Evolutionary conservation across 2,888 invertebrate species (phyloP).

Genomic region (Yponomeuta plumbellus): DNA sequence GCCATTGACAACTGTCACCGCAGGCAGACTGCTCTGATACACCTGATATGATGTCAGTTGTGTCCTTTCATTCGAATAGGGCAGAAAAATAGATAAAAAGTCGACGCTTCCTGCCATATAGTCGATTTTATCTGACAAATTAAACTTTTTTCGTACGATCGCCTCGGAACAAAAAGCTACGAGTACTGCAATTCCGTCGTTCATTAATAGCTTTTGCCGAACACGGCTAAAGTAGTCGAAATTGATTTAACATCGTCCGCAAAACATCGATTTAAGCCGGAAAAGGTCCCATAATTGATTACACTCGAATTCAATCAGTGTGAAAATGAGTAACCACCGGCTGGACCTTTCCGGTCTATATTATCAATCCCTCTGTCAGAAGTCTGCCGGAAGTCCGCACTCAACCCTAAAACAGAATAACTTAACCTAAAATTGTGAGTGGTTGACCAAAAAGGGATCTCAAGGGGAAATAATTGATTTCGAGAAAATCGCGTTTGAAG

Average conservation of each 20-base stretch:
- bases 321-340: conserved; percentile 50
- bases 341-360: conserved; percentile 65
- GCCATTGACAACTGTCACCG: too few relatives aligned
- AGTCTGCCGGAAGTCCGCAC: conserved; percentile 48
- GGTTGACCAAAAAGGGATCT: too few relatives aligned
- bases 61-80: too few relatives aligned
- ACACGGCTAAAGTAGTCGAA: background rate
- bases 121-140: too few relatives aligned
- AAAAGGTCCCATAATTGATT: conserved; percentile 38
- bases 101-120: too few relatives aligned
- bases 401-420: conserved; percentile 61
- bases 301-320: conserved; percentile 51
- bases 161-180: background rate
- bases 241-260: background rate
- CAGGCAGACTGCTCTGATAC: too few relatives aligned
- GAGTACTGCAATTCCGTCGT: background rate
- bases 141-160: background rate
- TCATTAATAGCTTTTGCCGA: background rate
- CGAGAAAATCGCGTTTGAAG: too few relatives aligned
- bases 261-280: conserved; percentile 4
- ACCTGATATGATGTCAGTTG: too few relatives aligned
- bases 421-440: too few relatives aligned
- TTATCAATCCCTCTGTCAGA: conserved; percentile 59
- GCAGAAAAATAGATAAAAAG: too few relatives aligned
- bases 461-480: background rate